Base-by-base conservation (phyloP, 2,797 vertebrate genomes). In the Acanthornis magna region DNA sequence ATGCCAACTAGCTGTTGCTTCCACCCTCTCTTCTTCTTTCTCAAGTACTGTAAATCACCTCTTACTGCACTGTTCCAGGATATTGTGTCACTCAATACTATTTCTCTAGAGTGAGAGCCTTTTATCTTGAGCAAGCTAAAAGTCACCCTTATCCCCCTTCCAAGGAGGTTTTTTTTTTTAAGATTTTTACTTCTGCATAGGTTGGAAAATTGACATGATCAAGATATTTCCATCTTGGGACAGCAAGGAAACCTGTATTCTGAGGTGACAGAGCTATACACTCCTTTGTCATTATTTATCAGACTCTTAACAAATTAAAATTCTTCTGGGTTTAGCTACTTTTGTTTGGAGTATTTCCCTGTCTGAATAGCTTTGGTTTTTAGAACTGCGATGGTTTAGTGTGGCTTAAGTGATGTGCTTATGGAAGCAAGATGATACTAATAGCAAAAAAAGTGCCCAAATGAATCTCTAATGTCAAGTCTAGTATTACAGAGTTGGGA, bases 201-300 rank as follows among this genome's bases (percentile, higher is more conserved):
- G 47, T 19, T 13, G 5, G 27, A 36, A 77, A 71, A 62, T 7
- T 23, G 29, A 32, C 8, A 47, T 29, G 6, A 25, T 53, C 4
- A 32, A 62, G 26, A 5, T 57, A 7, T 53, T 89, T 80, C 9
- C 4, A 13, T 47, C 5, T 5, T 48, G 26, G 7, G 34, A 38
- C 18, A 53, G 11, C 5, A 73, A 68, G 11, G 32, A 77, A 60
- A 77, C 13, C 32, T 74, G 8, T 77, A 20, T 38, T 79, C 9
- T 54, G 36, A 36, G 11, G 11, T 60, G 17, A 19, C 2, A 45
- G 16, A 57, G 16, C 13, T 66, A 11, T 34, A 14, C 0, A 1
- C 30, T 55, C 4, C 6, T 55, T 38, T 51, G 16, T 50, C 4
- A 3, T 32, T 1, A 22, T 45, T 85, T 74, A 57, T 58, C 38